Conservation (phyloP, 2,797 vertebrate species). For the Pseudocheirus occidentalis region DNA sequence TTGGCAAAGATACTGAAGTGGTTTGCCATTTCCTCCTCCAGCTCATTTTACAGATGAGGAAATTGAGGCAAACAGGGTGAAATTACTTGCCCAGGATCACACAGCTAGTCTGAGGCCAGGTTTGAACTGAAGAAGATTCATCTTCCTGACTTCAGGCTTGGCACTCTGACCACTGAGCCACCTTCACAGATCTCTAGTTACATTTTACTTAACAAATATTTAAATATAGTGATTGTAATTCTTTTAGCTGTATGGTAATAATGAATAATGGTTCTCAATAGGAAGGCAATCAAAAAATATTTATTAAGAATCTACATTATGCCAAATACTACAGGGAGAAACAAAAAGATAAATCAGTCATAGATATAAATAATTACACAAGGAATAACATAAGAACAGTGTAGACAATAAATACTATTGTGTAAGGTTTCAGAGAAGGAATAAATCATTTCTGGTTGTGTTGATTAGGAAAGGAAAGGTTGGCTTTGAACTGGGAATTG, state of each 20-base stretch:
- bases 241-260: slow-evolving; percentile 78
- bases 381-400: slow-evolving; percentile 8
- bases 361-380: neutral
- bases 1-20: neutral
- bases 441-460: neutral
- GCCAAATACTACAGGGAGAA: neutral
- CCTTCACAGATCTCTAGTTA: slow-evolving; percentile 30
- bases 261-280: slow-evolving; percentile 78
- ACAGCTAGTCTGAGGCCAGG: neutral
- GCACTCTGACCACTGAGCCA: too few relatives aligned
- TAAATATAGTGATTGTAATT: slow-evolving; percentile 67
- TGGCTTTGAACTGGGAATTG: neutral
- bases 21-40: neutral
- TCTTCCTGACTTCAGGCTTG: neutral
- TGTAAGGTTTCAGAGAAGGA: neutral
- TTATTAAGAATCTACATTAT: slow-evolving; percentile 14
- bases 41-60: neutral
- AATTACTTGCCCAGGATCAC: neutral
- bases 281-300: slow-evolving; percentile 68
- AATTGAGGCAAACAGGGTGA: neutral
- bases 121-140: neutral
- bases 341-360: neutral
- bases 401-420: neutral
- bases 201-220: slow-evolving; percentile 63
- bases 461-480: neutral